These are phyloP conservation scores for Drosophila rellima DNA, from an alignment of 2,888 invertebrate genomes.

Conservation along the genomic window DNA sequence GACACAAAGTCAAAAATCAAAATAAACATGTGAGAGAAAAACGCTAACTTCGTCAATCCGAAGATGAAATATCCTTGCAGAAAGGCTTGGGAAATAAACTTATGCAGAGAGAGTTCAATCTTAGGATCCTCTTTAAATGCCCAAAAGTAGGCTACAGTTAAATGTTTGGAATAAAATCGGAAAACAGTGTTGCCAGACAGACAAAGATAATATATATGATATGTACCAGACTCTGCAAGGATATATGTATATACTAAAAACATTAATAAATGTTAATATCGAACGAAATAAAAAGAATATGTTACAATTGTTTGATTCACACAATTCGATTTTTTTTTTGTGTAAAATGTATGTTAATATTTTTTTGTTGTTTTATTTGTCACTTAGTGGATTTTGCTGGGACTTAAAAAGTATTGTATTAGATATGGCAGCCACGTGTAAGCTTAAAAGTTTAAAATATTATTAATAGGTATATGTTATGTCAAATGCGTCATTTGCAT, in stretches of 20 bases:
- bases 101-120: background rate
- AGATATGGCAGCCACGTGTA: conserved; percentile 69
- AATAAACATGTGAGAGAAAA: conserved; percentile 9
- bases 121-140: background rate
- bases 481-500: conserved; percentile 37
- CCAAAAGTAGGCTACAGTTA: background rate
- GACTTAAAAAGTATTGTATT: conserved; percentile 64
- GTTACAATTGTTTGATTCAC: conserved; percentile 66
- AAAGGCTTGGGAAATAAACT: background rate
- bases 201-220: background rate
- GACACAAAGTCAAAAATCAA: conserved; percentile 22
- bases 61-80: conserved; percentile 37
- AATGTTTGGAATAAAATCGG: background rate
- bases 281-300: conserved; percentile 69
- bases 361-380: conserved; percentile 64
- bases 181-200: background rate
- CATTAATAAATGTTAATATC: conserved; percentile 42
- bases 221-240: conserved; percentile 12
- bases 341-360: conserved; percentile 61
- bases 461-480: conserved; percentile 25
- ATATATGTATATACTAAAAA: conserved; percentile 16
- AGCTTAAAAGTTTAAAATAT: conserved; percentile 46
- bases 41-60: conserved; percentile 22
- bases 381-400: conserved; percentile 53
- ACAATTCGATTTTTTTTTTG: conserved; percentile 46